Evolutionary conservation across 2,888 invertebrate species (phyloP).

Genomic region (Caenorhabditis doughertyi): DNA sequence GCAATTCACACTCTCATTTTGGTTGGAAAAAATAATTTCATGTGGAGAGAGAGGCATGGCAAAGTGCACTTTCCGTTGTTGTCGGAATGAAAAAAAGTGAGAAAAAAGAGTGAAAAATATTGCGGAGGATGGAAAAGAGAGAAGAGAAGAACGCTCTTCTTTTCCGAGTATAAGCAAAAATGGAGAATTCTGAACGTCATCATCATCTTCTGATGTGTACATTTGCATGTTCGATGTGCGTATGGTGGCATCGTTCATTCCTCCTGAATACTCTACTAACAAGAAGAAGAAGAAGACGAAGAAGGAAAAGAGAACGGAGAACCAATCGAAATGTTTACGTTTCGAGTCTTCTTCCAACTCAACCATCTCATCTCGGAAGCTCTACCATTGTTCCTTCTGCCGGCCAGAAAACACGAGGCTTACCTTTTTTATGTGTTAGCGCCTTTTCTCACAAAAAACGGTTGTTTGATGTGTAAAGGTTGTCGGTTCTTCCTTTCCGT

Average conservation of each 20-base stretch:
- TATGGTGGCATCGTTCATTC: neutral
- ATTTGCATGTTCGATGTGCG: conserved; percentile 59
- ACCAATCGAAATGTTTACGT: conserved; percentile 63
- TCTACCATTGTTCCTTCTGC: conserved; percentile 26
- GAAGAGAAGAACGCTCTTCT: conserved; percentile 19
- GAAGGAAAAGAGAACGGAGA: conserved; percentile 48
- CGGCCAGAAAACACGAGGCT: conserved; percentile 47
- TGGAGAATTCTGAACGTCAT: conserved; percentile 54
- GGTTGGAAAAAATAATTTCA: conserved; percentile 12
- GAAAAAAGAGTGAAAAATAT: conserved; percentile 13
- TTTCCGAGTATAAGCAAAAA: conserved; percentile 13
- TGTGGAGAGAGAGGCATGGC: conserved; percentile 34
- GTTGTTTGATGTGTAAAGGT: conserved; percentile 44
- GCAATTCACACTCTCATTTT: neutral
- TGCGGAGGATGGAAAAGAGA: conserved; percentile 9
- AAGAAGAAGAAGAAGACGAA: conserved; percentile 36
- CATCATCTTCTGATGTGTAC: conserved; percentile 45
- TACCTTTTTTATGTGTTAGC: conserved; percentile 35
- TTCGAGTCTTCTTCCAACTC: conserved; percentile 24
- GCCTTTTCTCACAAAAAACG: conserved; percentile 15
- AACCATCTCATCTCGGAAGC: neutral
- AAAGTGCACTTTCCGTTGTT: conserved; percentile 29
- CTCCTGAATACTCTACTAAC: conserved; percentile 53
- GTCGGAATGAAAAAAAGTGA: conserved; percentile 27
- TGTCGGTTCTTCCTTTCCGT: neutral